These are phyloP conservation scores for Amiota minor DNA, from an alignment of 2,888 invertebrate species.

Conservation along the genomic window DNA sequence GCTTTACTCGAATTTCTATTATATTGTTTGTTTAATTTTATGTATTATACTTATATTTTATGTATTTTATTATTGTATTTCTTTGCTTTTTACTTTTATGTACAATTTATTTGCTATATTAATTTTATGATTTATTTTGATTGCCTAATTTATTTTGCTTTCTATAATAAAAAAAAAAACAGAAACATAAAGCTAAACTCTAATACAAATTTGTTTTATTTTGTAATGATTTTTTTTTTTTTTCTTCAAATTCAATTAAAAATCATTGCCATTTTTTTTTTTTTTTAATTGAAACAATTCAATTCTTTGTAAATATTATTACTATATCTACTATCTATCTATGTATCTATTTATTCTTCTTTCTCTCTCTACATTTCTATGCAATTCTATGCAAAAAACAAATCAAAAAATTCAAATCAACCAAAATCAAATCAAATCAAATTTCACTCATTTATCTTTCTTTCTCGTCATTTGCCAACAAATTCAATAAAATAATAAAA, in stretches of 20 bases:
- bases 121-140: not conserved
- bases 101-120: not conserved
- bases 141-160: not conserved
- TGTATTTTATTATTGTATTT: conserved; percentile 13
- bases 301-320: no score
- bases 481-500: no score
- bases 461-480: conserved; percentile 17
- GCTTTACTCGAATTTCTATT: conserved; percentile 9
- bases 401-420: conserved; percentile 56
- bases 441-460: conserved; percentile 24
- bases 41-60: conserved; percentile 19
- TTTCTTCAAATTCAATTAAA: not conserved
- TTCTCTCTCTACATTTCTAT: not conserved
- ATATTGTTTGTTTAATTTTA: conserved; percentile 14
- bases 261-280: not conserved
- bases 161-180: conserved; percentile 5
- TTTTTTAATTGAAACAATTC: no score
- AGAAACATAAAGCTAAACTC: conserved; percentile 3
- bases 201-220: not conserved
- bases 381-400: conserved; percentile 45
- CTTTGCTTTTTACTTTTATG: conserved; percentile 7
- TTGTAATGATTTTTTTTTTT: not conserved
- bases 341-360: not conserved
- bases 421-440: conserved; percentile 31
- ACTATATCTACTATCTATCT: not conserved